phyloP scores from a whole-genome alignment of 2,113 vertebrate species.

The Gallinago undulata region DNA sequence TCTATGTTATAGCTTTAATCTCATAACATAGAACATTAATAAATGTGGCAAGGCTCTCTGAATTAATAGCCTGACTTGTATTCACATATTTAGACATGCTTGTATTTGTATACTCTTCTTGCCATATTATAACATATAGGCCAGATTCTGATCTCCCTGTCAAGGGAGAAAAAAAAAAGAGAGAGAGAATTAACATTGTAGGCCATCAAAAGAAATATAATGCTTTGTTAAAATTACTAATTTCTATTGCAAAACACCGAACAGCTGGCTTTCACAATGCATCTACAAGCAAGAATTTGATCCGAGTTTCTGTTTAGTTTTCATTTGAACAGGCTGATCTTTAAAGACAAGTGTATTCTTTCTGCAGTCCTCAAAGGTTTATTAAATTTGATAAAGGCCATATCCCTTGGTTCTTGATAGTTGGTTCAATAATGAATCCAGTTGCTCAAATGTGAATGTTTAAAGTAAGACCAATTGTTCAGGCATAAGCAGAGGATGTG shows the following conservation, averaged over 20 bases:
- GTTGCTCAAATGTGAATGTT: background rate
- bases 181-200: background rate
- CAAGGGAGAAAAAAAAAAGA: background rate
- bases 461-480: conserved; percentile 2
- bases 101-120: conserved; percentile 31
- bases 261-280: conserved; percentile 5
- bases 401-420: conserved; percentile 26
- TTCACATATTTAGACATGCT: conserved; percentile 53
- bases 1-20: conserved; percentile 71
- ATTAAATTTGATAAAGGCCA: conserved; percentile 51
- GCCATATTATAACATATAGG: background rate
- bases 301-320: conserved; percentile 6
- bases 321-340: conserved; percentile 10
- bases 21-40: conserved; percentile 55
- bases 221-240: background rate
- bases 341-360: conserved; percentile 45
- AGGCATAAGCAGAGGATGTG: background rate
- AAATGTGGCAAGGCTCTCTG: conserved; percentile 53
- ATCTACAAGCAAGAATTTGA: conserved; percentile 12
- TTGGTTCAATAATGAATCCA: conserved; percentile 31
- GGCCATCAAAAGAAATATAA: background rate
- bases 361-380: conserved; percentile 29
- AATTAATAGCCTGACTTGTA: conserved; percentile 65
- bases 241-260: conserved; percentile 16
- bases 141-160: background rate